Percentiles rank a stretch among this genome's conserved stretches.
Evolutionary conservation across 2,888 invertebrate genomes (phyloP).

Genomic region (Volucella inflata): DNA sequence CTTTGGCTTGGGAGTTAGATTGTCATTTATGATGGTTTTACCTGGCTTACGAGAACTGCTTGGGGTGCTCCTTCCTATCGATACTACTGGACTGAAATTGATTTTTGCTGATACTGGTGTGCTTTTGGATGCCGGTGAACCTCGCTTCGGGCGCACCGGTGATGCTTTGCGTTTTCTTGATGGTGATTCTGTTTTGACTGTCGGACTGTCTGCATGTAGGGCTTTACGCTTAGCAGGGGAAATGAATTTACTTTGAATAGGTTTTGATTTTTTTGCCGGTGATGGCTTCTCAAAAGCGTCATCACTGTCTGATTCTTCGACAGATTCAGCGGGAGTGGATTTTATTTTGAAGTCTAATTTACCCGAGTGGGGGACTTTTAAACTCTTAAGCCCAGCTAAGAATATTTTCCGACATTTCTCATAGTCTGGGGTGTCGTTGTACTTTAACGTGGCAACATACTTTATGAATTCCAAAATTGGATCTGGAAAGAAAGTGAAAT

Average conservation of each 20-base stretch:
- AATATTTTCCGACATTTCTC: slow-evolving; percentile 88
- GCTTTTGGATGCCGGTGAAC: slow-evolving; percentile 48
- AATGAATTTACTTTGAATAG: neutral
- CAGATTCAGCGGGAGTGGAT: slow-evolving; percentile 16
- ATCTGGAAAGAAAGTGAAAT: slow-evolving; percentile 81
- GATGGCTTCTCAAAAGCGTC: slow-evolving; percentile 51
- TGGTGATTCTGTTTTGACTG: slow-evolving; percentile 45
- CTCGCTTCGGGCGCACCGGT: slow-evolving; percentile 36
- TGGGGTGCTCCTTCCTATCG: slow-evolving; percentile 57
- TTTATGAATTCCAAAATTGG: slow-evolving; percentile 87
- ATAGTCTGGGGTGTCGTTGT: slow-evolving; percentile 90
- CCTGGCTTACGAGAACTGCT: slow-evolving; percentile 79
- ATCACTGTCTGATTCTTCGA: slow-evolving; percentile 37
- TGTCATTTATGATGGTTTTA: slow-evolving; percentile 82
- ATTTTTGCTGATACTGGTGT: slow-evolving; percentile 78
- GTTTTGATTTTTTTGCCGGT: slow-evolving; percentile 30
- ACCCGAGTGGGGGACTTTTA: slow-evolving; percentile 85
- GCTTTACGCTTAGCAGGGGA: slow-evolving; percentile 17
- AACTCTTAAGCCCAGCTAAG: slow-evolving; percentile 86
- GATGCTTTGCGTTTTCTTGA: slow-evolving; percentile 32
- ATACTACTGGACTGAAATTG: slow-evolving; percentile 80
- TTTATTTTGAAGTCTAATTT: slow-evolving; percentile 84
- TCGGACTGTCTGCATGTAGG: neutral
- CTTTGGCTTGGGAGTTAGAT: slow-evolving; percentile 81
- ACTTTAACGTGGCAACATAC: slow-evolving; percentile 88